A percentile compares a stretch with the other conserved stretches of the same genome.
These are phyloP conservation scores for Hypsibius dujardini DNA, from an alignment of 1,140 invertebrate genomes.

Conservation along the genomic window DNA sequence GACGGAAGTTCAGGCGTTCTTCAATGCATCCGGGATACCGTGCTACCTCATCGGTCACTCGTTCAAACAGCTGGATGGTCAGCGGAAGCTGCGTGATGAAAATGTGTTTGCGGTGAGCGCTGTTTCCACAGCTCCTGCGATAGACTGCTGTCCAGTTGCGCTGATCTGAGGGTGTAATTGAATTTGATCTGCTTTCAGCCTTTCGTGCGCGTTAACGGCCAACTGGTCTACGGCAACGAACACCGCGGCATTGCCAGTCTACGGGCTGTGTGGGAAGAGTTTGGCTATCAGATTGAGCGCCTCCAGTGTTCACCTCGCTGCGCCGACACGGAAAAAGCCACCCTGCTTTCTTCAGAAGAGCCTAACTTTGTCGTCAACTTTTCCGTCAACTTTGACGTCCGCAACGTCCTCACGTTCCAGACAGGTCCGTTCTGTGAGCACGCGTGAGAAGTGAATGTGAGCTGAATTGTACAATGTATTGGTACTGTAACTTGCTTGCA, in stretches of 20 bases:
- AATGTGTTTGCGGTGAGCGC: constrained; percentile 40
- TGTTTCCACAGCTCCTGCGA: constrained; percentile 38
- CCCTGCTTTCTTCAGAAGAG: constrained; percentile 24
- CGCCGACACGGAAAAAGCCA: constrained; percentile 47
- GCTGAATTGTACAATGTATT: too few species aligned
- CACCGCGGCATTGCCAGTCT: constrained; percentile 34
- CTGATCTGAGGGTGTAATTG: too few species aligned
- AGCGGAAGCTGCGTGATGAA: constrained; percentile 29
- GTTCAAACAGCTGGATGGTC: constrained; percentile 23
- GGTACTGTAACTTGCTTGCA: too few species aligned
- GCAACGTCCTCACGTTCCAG: constrained; percentile 14
- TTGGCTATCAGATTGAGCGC: constrained; percentile 70
- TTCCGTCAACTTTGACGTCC: constrained; percentile 39
- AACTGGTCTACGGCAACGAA: constrained; percentile 42
- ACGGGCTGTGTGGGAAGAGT: constrained; percentile 78
- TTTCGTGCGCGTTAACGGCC: constrained; percentile 37
- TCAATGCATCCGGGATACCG: constrained; percentile 42
- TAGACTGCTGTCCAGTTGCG: constrained; percentile 11
- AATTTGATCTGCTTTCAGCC: not conserved
- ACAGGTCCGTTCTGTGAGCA: constrained; percentile 16
- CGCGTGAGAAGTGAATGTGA: not conserved
- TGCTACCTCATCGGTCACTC: constrained; percentile 53
- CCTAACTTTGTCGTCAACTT: constrained; percentile 44
- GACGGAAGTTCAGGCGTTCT: constrained; percentile 43
- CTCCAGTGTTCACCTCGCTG: constrained; percentile 58